A percentile compares a stretch with the other conserved stretches of the same genome.
phyloP scores from a whole-genome alignment of 1,140 invertebrate genomes.

The Patella vulgata region DNA sequence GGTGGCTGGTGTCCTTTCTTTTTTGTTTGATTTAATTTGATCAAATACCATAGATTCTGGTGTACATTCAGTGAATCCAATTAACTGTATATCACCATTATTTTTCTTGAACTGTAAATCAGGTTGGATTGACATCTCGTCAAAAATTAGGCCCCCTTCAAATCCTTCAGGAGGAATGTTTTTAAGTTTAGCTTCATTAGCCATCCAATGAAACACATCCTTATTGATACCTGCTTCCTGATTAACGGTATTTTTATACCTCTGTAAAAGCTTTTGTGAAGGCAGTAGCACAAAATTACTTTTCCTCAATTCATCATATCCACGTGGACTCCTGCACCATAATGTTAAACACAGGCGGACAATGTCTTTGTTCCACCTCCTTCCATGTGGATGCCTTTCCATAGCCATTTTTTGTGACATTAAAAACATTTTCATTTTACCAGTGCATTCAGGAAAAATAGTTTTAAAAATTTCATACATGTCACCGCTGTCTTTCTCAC shows the following conservation, averaged over 20 bases:
- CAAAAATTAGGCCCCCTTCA: slow-evolving; percentile 14
- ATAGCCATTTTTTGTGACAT: too few species aligned
- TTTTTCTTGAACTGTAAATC: slow-evolving; percentile 11
- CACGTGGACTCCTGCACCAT: slow-evolving; percentile 16
- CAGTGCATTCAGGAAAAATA: too few species aligned
- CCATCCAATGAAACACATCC: slow-evolving; percentile 24
- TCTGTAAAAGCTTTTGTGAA: slow-evolving; percentile 14
- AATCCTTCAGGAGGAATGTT: slow-evolving; percentile 12
- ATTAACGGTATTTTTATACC: slow-evolving; percentile 23
- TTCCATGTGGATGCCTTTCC: too few species aligned
- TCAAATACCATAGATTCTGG: slow-evolving; percentile 6
- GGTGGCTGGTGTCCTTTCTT: slow-evolving; percentile 7
- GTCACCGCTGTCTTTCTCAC: too few species aligned
- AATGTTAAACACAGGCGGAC: slow-evolving; percentile 21
- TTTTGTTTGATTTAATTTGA: slow-evolving; percentile 14
- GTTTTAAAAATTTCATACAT: too few species aligned
- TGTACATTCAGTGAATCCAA: slow-evolving; percentile 20
- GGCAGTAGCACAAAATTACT: slow-evolving; percentile 27
- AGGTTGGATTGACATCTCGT: slow-evolving; percentile 21
- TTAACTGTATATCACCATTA: slow-evolving; percentile 8
- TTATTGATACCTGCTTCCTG: slow-evolving; percentile 23
- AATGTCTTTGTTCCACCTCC: slow-evolving; percentile 27
- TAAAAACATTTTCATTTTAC: too few species aligned
- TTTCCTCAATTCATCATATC: slow-evolving; percentile 13
- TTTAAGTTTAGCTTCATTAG: slow-evolving; percentile 3